Conservation (phyloP, 2,888 invertebrate genomes). For the Biston stratarius region DNA sequence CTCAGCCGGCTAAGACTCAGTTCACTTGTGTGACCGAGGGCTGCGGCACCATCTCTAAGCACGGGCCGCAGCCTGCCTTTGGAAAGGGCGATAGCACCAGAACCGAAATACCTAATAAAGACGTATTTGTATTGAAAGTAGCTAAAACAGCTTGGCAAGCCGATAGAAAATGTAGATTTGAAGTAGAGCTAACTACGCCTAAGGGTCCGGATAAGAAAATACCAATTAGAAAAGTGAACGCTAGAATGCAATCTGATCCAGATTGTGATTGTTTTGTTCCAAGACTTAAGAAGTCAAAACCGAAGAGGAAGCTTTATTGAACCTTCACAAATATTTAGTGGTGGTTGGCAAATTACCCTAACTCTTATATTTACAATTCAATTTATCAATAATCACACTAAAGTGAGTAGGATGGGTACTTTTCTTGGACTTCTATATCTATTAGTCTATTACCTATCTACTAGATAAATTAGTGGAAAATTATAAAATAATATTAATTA, state of each 20-base stretch:
- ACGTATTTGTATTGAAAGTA: slow-evolving; percentile 88
- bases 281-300: slow-evolving; percentile 58
- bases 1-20: slow-evolving; percentile 70
- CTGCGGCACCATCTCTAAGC: slow-evolving; percentile 68
- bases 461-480: no score
- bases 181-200: slow-evolving; percentile 89
- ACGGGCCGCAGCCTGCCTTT: slow-evolving; percentile 63
- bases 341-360: background rate
- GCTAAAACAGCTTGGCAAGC: slow-evolving; percentile 89
- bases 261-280: slow-evolving; percentile 71
- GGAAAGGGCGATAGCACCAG: slow-evolving; percentile 69
- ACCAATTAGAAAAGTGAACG: slow-evolving; percentile 73
- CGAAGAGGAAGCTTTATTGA: slow-evolving; percentile 51
- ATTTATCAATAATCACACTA: no score
- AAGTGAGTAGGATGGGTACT: no score
- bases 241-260: slow-evolving; percentile 69
- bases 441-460: no score
- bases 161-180: slow-evolving; percentile 88
- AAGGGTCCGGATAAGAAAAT: slow-evolving; percentile 86
- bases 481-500: no score
- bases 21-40: slow-evolving; percentile 81
- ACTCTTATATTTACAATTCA: no score
- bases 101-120: slow-evolving; percentile 80
- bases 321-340: background rate
- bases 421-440: no score